These are phyloP conservation scores for Heliothis virescens DNA, from an alignment of 1,140 invertebrate species.

Conservation along the genomic window DNA sequence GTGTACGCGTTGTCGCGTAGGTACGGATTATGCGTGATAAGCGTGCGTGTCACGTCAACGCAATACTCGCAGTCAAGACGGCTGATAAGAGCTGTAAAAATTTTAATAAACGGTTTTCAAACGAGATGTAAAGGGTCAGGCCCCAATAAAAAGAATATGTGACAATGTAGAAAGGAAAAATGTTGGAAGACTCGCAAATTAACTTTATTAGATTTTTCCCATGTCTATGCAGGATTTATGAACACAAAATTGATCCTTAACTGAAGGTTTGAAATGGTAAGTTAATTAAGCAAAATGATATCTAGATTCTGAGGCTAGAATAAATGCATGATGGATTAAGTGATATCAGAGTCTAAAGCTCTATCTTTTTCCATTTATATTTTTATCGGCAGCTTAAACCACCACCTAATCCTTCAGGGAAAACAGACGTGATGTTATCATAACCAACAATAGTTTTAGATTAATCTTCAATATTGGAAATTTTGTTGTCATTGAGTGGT, in stretches of 20 bases:
- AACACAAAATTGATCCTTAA: neutral
- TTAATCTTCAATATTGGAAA: conserved; percentile 25
- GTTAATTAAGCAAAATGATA: neutral
- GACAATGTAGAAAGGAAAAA: neutral
- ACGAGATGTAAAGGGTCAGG: neutral
- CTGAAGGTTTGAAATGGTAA: neutral
- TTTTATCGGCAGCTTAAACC: neutral
- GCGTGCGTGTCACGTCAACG: neutral
- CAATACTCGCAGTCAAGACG: neutral
- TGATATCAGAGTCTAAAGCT: too few species aligned
- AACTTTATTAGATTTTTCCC: neutral
- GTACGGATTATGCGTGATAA: neutral
- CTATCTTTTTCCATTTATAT: too few species aligned
- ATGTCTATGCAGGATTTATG: neutral
- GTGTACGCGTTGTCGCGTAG: too few species aligned
- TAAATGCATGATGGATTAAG: too few species aligned
- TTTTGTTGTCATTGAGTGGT: neutral
- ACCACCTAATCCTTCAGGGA: neutral
- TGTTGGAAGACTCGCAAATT: conserved; percentile 1
- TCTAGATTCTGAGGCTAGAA: too few species aligned
- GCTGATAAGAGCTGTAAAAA: conserved; percentile 3
- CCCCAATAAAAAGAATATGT: neutral
- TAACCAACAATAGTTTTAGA: neutral
- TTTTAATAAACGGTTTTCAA: neutral
- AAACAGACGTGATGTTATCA: neutral